phyloP scores from a whole-genome alignment of 2,113 vertebrate species.

The Lepidothrix coronata region DNA sequence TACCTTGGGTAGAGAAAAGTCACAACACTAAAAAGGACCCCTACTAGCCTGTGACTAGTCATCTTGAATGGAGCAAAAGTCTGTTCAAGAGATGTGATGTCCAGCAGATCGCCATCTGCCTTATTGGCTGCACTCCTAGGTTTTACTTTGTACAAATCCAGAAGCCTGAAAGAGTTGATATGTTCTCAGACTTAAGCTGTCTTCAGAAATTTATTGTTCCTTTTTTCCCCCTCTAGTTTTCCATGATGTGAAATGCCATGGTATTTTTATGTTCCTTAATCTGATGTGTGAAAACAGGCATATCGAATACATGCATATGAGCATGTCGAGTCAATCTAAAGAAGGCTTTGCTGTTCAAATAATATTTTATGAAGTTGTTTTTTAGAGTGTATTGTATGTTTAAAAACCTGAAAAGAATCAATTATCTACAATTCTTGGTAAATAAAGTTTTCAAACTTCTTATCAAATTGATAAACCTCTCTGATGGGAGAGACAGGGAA shows the following conservation, averaged over 20 bases:
- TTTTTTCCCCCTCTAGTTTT: neutral
- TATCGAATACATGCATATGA: neutral
- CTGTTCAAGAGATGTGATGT: neutral
- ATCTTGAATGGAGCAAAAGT: neutral
- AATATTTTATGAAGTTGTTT: neutral
- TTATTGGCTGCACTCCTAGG: neutral
- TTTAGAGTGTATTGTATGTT: neutral
- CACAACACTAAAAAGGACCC: neutral
- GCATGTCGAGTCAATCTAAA: neutral
- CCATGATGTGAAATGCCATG: neutral
- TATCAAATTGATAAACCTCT: neutral
- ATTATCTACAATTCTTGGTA: neutral
- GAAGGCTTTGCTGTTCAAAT: neutral
- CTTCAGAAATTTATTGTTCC: neutral
- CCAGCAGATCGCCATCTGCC: neutral
- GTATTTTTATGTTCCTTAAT: neutral
- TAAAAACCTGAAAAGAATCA: neutral
- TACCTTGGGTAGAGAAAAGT: neutral
- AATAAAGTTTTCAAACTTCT: neutral
- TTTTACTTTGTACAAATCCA: neutral
- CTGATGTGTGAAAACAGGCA: neutral
- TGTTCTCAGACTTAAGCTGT: neutral
- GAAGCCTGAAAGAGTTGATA: neutral
- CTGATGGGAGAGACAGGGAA: neutral
- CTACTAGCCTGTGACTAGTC: neutral